Percentiles rank a stretch among this genome's conserved stretches.
phyloP scores from a whole-genome alignment of 1,140 invertebrate genomes.

The Atopsyche davidsoni region DNA sequence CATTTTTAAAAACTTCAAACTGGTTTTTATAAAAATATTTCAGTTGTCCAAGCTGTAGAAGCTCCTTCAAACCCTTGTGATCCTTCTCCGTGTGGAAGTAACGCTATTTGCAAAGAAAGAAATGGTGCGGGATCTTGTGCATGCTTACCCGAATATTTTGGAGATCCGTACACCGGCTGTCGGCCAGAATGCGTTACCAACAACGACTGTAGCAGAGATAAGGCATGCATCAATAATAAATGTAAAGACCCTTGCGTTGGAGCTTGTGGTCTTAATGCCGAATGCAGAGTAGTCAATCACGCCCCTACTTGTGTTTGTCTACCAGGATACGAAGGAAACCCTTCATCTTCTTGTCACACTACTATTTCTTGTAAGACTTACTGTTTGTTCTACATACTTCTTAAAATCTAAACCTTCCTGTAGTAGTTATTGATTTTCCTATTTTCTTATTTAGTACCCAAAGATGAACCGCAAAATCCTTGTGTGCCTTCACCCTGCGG shows the following conservation, averaged over 20 bases:
- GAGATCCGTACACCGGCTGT: slow-evolving; percentile 59
- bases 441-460: slow-evolving; percentile 34
- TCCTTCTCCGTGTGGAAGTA: slow-evolving; percentile 63
- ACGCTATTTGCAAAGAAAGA: slow-evolving; percentile 56
- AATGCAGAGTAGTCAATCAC: slow-evolving; percentile 64
- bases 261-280: slow-evolving; percentile 59
- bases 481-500: slow-evolving; percentile 65
- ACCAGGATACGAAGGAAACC: slow-evolving; percentile 65
- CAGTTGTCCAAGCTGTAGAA: slow-evolving; percentile 37
- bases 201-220: slow-evolving; percentile 55
- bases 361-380: slow-evolving; percentile 34
- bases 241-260: slow-evolving; percentile 60
- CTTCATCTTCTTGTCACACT: slow-evolving; percentile 55
- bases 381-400: slow-evolving; percentile 6
- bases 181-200: slow-evolving; percentile 60
- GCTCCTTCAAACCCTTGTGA: slow-evolving; percentile 51
- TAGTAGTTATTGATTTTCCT: slow-evolving; percentile 31
- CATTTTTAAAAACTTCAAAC: no score
- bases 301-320: slow-evolving; percentile 63
- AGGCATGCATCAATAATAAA: slow-evolving; percentile 58
- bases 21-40: no score
- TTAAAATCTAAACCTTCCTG: slow-evolving; percentile 26
- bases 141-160: slow-evolving; percentile 56
- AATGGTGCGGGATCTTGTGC: slow-evolving; percentile 57
- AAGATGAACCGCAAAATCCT: slow-evolving; percentile 51